Base-by-base conservation (phyloP, 1,140 invertebrate genomes). In the Cotesia chilonis region DNA sequence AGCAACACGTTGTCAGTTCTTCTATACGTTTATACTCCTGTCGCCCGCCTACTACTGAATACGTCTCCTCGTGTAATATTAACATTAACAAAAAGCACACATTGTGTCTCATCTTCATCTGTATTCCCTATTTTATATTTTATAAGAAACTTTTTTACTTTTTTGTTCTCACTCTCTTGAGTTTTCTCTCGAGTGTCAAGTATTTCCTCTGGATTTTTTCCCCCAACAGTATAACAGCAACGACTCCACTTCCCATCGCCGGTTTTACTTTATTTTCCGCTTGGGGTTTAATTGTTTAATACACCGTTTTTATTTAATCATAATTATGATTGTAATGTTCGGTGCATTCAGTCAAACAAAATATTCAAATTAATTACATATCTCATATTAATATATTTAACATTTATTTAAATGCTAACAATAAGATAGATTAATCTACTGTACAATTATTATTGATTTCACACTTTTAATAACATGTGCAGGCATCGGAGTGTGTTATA, bases 361-460 rank as follows among this genome's bases (percentile, higher is more conserved):
- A 47, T 47, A 47, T 7, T 47, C 41, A 47, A 28, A 47, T 47
- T 7, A 47, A 47, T 47, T 9, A 9, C 5, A 9, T 9, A 47
- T 9, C 10, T 47, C 6, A 47, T 10, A 47, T 47, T 47, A 47
- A 47, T 47, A 47, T 10, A 47, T 47, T 41, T 7, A 47, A 47
- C 41, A 47, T 47, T 47, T 6, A 47, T 47, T 28, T 28, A 47
- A 6, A 9, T 47, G 6, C 10, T 47, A 47, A 47, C 10, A 68
- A 12, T 68, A 69, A 51, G 37, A 70, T 6, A 47, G 41, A 47
- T 47, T 47, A 47, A 47, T 47, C 41, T 47, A 9, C 2, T 9
- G 70, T 66, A 75, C 74, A 77, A 76, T 77, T 79, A 73, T 74
- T 75, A 76, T 79, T 73, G 72, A 76, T 76, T 79, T 76, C 71